A percentile compares a stretch with the other conserved stretches of the same genome.
Conservation (phyloP, 2,797 vertebrate species). For the Sebastes flavidus region DNA sequence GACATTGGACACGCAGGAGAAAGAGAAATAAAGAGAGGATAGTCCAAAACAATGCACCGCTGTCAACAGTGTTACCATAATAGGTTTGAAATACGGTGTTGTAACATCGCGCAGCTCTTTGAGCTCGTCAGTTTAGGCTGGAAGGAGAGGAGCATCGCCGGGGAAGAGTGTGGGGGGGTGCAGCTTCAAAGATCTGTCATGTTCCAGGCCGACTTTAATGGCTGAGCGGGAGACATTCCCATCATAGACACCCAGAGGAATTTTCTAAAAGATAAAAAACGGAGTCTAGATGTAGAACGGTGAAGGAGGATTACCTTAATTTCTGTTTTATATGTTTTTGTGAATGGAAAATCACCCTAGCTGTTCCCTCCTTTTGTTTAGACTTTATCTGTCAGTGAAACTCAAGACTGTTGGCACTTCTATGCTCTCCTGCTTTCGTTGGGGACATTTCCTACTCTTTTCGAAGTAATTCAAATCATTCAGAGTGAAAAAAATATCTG, state of each 20-base stretch:
- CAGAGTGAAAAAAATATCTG: conserved; percentile 27
- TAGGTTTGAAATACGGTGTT: conserved; percentile 50
- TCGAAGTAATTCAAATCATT: conserved; percentile 53
- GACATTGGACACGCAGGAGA: conserved; percentile 16
- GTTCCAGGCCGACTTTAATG: conserved; percentile 52
- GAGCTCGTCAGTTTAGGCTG: conserved; percentile 32
- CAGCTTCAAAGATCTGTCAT: conserved; percentile 66
- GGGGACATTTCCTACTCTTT: conserved; percentile 35
- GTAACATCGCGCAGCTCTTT: conserved; percentile 11
- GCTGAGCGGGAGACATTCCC: conserved; percentile 41
- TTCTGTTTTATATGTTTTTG: conserved; percentile 12
- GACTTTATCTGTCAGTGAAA: conserved; percentile 27
- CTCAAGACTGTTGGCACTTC: conserved; percentile 13
- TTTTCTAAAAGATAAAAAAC: conserved; percentile 27
- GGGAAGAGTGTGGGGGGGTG: conserved; percentile 31
- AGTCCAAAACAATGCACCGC: conserved; percentile 3
- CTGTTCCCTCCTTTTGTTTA: neutral
- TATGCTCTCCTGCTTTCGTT: conserved; percentile 17
- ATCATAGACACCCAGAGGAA: conserved; percentile 7
- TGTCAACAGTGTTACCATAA: conserved; percentile 39
- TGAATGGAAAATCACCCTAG: conserved; percentile 8
- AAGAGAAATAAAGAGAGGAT: conserved; percentile 26
- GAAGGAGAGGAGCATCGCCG: conserved; percentile 19
- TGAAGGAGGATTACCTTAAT: conserved; percentile 20
- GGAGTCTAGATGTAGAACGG: neutral